phyloP scores from a whole-genome alignment of 2,797 vertebrate species.

The Bradypus variegatus region DNA sequence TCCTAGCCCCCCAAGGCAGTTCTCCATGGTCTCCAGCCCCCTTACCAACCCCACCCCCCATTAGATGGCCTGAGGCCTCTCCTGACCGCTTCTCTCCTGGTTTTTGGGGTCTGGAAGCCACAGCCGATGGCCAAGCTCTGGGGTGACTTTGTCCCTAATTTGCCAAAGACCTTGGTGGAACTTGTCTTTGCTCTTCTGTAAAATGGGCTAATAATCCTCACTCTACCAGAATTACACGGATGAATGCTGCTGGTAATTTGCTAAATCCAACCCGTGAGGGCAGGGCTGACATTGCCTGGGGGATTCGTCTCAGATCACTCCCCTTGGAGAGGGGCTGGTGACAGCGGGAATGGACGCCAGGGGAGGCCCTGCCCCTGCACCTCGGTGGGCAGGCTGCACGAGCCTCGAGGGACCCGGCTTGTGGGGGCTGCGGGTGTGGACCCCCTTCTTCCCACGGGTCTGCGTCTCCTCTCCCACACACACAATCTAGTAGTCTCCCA shows the following conservation, averaged over 20 bases:
- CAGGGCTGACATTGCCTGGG: neutral
- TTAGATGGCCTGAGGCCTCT: neutral
- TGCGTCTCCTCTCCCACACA: too few species aligned
- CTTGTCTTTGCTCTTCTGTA: neutral
- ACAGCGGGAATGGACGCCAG: too few species aligned
- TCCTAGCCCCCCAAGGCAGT: neutral
- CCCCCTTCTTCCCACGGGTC: too few species aligned
- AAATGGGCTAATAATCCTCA: too few species aligned
- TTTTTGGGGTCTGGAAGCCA: neutral
- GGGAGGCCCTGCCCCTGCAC: neutral
- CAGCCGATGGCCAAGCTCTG: neutral
- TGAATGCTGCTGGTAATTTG: neutral
- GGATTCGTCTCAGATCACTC: neutral
- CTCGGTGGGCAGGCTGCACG: too few species aligned
- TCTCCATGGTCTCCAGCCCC: too few species aligned
- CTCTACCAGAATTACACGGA: accelerated
- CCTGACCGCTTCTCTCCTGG: too few species aligned
- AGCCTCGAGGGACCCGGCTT: too few species aligned
- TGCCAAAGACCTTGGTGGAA: neutral
- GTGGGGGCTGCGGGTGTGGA: too few species aligned
- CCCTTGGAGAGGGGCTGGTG: too few species aligned
- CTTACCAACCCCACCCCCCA: too few species aligned
- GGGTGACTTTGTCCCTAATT: neutral
- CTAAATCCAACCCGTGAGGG: neutral
- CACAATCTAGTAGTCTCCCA: too few species aligned